A percentile compares a stretch with the other conserved stretches of the same genome.
Evolutionary conservation across 2,113 vertebrate species (phyloP).

Genomic region (Perca fluviatilis): DNA sequence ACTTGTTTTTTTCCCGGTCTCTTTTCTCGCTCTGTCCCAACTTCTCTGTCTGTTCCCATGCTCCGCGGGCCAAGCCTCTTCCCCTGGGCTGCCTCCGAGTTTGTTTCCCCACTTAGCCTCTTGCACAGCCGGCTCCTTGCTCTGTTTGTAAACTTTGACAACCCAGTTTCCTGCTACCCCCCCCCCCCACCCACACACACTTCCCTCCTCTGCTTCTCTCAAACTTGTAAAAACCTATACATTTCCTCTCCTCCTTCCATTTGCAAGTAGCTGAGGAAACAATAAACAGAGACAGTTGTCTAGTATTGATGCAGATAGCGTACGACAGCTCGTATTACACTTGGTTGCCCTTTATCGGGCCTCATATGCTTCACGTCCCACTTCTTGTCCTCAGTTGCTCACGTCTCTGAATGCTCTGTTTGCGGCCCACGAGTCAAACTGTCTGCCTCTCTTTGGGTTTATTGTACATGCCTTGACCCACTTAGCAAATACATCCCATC

Average conservation of each 20-base stretch:
- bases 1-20: constrained; percentile 43
- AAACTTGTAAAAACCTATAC: constrained; percentile 4
- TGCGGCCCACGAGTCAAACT: constrained; percentile 24
- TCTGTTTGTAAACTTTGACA: constrained; percentile 75
- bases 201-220: neutral
- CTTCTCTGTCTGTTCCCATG: constrained; percentile 71
- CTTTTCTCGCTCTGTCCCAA: constrained; percentile 15
- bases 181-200: neutral
- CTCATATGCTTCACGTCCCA: constrained; percentile 20
- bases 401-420: constrained; percentile 32
- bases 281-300: constrained; percentile 37
- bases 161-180: constrained; percentile 61
- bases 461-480: constrained; percentile 44
- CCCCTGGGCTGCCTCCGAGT: constrained; percentile 66
- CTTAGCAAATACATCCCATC: constrained; percentile 19
- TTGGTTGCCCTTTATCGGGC: constrained; percentile 35
- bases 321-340: constrained; percentile 37
- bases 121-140: constrained; percentile 44
- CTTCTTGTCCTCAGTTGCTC: constrained; percentile 25
- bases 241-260: constrained; percentile 15
- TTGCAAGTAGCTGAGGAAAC: constrained; percentile 10
- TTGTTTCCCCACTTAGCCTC: constrained; percentile 53
- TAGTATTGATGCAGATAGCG: constrained; percentile 14
- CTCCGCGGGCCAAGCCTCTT: constrained; percentile 73
- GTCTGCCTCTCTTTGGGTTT: constrained; percentile 8